Conservation (phyloP, 2,797 vertebrate species). For the Hozukius guyotensis region DNA sequence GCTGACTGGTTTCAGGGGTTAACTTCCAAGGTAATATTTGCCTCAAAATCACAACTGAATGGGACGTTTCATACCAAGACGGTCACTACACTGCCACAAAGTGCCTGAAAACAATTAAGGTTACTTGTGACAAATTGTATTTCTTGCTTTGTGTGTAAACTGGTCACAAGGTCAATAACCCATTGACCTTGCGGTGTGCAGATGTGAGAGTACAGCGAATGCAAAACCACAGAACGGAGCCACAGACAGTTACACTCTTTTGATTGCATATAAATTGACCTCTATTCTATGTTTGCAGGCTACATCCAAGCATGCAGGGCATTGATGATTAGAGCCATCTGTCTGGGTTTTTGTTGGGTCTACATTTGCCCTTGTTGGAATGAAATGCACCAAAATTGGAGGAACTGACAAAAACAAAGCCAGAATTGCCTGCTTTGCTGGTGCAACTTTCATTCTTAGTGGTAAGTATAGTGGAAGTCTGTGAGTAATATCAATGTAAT, state of each 20-base stretch:
- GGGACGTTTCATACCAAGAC: conserved; percentile 18
- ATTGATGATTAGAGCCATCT: conserved; percentile 92
- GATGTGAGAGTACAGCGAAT: neutral
- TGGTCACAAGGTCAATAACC: conserved; percentile 37
- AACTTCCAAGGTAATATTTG: conserved; percentile 84
- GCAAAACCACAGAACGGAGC: neutral
- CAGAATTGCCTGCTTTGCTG: conserved; percentile 86
- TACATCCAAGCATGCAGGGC: conserved; percentile 95
- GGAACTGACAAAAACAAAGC: conserved; percentile 91
- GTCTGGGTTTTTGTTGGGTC: conserved; percentile 91
- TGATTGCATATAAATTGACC: neutral
- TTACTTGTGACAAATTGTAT: conserved; percentile 56
- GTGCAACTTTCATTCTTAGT: conserved; percentile 90
- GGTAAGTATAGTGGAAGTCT: conserved; percentile 80
- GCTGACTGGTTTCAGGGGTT: conserved; percentile 85
- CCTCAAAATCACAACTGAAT: conserved; percentile 77
- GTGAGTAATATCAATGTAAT: neutral
- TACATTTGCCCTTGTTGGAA: conserved; percentile 89
- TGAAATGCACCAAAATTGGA: conserved; percentile 97
- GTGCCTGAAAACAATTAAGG: conserved; percentile 30
- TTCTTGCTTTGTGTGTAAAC: conserved; percentile 49
- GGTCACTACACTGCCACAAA: neutral
- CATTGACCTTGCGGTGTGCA: conserved; percentile 27
- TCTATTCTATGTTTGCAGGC: conserved; percentile 77
- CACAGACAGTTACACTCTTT: neutral